Evolutionary conservation across 2,888 invertebrate species (phyloP), one percentile per base, ranked within the genome.

Genomic region (Dascillus cervinus): DNA sequence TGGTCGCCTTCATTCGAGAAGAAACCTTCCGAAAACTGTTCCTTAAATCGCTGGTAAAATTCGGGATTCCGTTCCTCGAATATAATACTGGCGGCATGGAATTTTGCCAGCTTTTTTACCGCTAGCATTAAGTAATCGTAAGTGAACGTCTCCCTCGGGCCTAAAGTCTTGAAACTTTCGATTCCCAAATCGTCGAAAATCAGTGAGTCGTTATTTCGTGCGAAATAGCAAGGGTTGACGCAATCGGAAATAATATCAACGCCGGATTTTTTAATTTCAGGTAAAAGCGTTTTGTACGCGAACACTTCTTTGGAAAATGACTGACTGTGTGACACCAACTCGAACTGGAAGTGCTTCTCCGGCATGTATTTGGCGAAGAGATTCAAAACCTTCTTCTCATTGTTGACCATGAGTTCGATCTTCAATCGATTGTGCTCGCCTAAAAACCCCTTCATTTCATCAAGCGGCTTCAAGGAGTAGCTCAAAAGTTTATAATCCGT

Each of bases 221-320:
- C 26, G 13, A 40, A 40, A 24, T 37, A 40, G 19, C 36, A 34
- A 21, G 33, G 29, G 3, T 37, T 27, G n/a, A 37, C 29, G 10
- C 33, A 31, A 10, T 40, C 37, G 9, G 34, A 26, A 12, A 53
- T 34, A 34, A 22, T 37, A 20, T 22, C 26, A 8, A 48, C 53
- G 46, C 20, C 52, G 40, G 23, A 41, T 39, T 19, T 53, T 41
- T 10, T 3, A 11, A 29, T 13, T 1, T 68, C 66, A 40, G 69
- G 44, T 3, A 72, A 45, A 26, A 66, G 47, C 4, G 26, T 36
- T 21, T 55, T 49, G 39, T 69, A 73, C 13, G 72, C 64, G 1
- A 49, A 48, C 13, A 42, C 34, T 37, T 55, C 55, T 32, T 52
- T 53, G 29, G 40, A 44, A 31, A 52, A 53, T 2, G 41, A 43